Base-by-base conservation (phyloP, 2,888 invertebrate species). In the Exocentrus adspersus region DNA sequence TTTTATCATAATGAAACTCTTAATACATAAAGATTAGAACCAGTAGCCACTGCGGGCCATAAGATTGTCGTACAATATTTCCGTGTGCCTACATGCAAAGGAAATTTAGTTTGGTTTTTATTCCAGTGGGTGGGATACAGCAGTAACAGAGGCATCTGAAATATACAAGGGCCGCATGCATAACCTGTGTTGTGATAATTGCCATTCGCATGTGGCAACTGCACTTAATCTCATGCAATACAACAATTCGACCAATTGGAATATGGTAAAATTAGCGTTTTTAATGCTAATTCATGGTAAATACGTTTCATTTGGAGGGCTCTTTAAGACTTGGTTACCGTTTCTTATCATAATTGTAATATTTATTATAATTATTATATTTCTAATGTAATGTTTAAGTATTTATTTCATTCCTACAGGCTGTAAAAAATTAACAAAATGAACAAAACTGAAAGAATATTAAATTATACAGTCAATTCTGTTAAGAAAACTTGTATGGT, bases 181-280 rank as follows among this genome's bases (percentile, higher is more conserved):
- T 80, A 98, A 98, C 81, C 84, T 99, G 65, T 92, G 90, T 79
- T 98, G 95, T 81, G 98, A 99, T 83, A 98, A 99, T 83, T 99
- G 99, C 78, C 98, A 99, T 82, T 98, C 98, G 0, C 98, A 98
- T 82, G 97, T 97, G 24, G 98, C 97, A 0, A 90, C 89, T 65
- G 97, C 98, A 0, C 85, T 99, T 19, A 93, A 94, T 81, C 84
- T 92, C 50, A 99, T 99, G 98, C 87, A 87, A 52, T 99, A 98
- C 79, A 85, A 90, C 60, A 87, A 89, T 64, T 89, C 88, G 46
- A 87, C 85, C 17, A 88, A 85, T 58, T 98, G 97, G 96, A 97
- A 97, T 78, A 97, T 97, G 97, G 87, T 97, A 0, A 92, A 92
- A 79, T 84, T 98, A 51, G 93, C 93, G 28, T 84, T 92, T 67